Base-by-base conservation (phyloP, 2,888 invertebrate species). In the Cryptocephalus moraei region DNA sequence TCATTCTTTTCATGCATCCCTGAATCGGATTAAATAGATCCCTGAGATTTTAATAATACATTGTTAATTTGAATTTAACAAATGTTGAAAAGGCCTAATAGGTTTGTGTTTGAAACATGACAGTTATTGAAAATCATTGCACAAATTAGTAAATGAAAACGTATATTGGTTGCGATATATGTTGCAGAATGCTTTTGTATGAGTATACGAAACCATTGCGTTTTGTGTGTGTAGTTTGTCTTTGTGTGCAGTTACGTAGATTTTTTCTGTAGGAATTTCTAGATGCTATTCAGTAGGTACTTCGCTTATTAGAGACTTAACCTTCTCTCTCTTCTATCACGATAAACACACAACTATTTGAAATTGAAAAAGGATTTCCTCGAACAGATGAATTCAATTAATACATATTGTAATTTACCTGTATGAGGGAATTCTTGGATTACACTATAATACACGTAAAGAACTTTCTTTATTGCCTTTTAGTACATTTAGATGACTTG, bases 21-120 rank as follows among this genome's bases (percentile, higher is more conserved):
- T 46, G 51, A 58, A 61, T 57, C 14, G 33, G 14, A 48, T 55
- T 64, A 6, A 22, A 22, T 22, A 70, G 70, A 67, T 70, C 59
- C 70, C 70, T 49, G 69, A 70, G 63, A 70, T 70, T 56, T 64
- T 70, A 60, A 69, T 70, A 61, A 70, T 70, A 57, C 68, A 70
- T 62, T 70, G 70, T 67, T 70, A 65, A 68, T 63, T 56, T 51
- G 47, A 50, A 43, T 48, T 49, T 48, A 44, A 41, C 34, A 43
- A 49, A 40, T 38, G 41, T 45, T 50, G 48, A 50, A 55, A 56
- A 49, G 53, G 54, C 53, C 51, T 56, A 50, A 55, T 50, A 53
- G 61, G 64, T 62, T 61, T 64, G 62, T 62, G 55, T 45, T 49
- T 52, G 48, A 49, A 54, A 40, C 22, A 31, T 40, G 40, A 40